phyloP scores from a whole-genome alignment of 2,113 vertebrate species.

The Halichoeres trimaculatus region DNA sequence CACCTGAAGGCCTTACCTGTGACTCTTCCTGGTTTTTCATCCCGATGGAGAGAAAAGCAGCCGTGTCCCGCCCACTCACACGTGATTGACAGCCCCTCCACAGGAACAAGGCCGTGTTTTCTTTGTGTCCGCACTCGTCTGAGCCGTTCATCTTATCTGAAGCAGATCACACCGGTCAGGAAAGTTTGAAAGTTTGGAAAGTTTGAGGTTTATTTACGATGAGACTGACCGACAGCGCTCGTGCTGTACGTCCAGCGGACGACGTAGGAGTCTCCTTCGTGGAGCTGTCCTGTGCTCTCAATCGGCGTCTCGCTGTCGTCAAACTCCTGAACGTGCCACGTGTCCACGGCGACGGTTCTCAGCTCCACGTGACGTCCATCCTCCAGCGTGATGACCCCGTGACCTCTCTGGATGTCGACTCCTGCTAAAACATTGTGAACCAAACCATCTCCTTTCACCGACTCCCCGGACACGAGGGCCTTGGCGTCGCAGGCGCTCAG shows the following conservation, averaged over 20 bases:
- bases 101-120: constrained; percentile 76
- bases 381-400: constrained; percentile 64
- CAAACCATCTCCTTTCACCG: neutral
- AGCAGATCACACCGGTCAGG: neutral
- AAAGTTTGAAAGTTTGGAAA: neutral
- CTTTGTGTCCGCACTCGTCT: constrained; percentile 34
- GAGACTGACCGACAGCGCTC: constrained; percentile 59
- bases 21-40: constrained; percentile 68
- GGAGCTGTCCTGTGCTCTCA: constrained; percentile 79
- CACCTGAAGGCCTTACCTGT: constrained; percentile 52
- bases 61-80: constrained; percentile 70
- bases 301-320: constrained; percentile 67
- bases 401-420: constrained; percentile 75
- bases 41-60: constrained; percentile 75
- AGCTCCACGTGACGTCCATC: constrained; percentile 67
- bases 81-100: constrained; percentile 80
- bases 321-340: constrained; percentile 80
- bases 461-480: constrained; percentile 51
- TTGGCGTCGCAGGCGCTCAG: constrained; percentile 78
- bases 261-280: constrained; percentile 82
- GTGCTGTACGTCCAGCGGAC: constrained; percentile 80
- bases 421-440: constrained; percentile 64
- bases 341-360: constrained; percentile 71
- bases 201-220: neutral
- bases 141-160: constrained; percentile 36